Percentiles rank a stretch among this genome's conserved stretches.
Evolutionary conservation across 2,113 vertebrate species (phyloP).

Genomic region (Trematocara unimaculatum): DNA sequence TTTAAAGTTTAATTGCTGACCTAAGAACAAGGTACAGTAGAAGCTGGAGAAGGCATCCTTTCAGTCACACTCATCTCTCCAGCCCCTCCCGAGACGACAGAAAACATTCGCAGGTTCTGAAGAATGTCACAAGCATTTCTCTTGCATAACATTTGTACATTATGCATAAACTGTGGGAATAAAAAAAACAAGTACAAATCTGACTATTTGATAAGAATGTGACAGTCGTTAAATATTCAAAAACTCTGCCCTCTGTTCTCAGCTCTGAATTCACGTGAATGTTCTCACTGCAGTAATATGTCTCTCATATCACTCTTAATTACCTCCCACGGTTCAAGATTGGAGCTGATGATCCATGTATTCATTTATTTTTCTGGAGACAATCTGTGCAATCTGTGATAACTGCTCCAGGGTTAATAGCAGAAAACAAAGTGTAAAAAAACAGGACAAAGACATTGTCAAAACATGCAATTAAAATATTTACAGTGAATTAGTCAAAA

Average conservation of each 20-base stretch:
- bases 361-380: not conserved
- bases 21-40: not conserved
- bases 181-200: conserved; percentile 13
- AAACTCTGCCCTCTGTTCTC: not conserved
- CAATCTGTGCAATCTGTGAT: not conserved
- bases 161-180: conserved; percentile 11
- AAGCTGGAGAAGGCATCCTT: not conserved
- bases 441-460: not conserved
- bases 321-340: not conserved
- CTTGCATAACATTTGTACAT: not conserved
- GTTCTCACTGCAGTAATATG: not conserved
- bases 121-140: not conserved
- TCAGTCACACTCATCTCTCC: not conserved
- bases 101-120: not conserved
- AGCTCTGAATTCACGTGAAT: not conserved
- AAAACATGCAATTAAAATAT: not conserved
- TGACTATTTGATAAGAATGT: conserved; percentile 23
- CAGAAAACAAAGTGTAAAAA: not conserved
- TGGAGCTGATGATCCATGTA: not conserved
- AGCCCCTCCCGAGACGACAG: not conserved
- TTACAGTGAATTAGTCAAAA: not conserved
- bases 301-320: not conserved
- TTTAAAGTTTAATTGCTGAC: not conserved
- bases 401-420: not conserved
- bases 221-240: conserved; percentile 27